Evolutionary conservation across 2,797 vertebrate species (phyloP).

Genomic region (Amazona ochrocephala): DNA sequence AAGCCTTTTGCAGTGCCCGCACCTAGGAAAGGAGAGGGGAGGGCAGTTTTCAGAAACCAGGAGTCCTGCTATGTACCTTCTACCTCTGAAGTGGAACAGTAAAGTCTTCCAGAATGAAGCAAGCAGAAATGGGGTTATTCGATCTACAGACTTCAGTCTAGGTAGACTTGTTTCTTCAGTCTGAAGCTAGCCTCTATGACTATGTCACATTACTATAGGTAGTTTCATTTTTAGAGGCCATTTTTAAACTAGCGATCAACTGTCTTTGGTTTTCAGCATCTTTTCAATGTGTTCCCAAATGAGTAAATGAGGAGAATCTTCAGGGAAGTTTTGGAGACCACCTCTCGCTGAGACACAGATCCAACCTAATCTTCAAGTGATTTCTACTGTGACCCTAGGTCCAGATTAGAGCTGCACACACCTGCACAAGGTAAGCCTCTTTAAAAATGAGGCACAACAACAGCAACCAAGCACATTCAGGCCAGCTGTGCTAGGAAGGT

Average conservation of each 20-base stretch:
- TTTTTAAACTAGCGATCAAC: not conserved
- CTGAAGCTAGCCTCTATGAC: not conserved
- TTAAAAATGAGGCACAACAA: not conserved
- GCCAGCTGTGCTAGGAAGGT: not conserved
- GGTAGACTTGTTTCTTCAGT: not conserved
- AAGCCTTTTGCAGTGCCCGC: conserved; percentile 94
- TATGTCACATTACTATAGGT: not conserved
- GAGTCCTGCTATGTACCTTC: not conserved
- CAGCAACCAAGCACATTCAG: not conserved
- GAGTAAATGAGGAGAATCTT: not conserved
- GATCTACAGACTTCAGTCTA: not conserved
- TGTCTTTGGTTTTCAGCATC: not conserved
- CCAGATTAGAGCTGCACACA: not conserved
- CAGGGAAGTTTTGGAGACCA: not conserved
- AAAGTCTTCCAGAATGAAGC: not conserved
- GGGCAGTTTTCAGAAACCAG: not conserved
- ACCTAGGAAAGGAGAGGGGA: conserved; percentile 78
- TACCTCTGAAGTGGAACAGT: not conserved
- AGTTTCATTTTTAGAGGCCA: not conserved
- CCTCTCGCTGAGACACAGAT: not conserved
- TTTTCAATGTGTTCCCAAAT: not conserved
- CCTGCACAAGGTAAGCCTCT: not conserved
- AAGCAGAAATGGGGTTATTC: not conserved
- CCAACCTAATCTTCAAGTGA: not conserved
- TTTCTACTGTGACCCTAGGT: fast-evolving